Base-by-base conservation (phyloP, 53 echinoderm and acorn worm species). In the Stichopus horrens region DNA sequence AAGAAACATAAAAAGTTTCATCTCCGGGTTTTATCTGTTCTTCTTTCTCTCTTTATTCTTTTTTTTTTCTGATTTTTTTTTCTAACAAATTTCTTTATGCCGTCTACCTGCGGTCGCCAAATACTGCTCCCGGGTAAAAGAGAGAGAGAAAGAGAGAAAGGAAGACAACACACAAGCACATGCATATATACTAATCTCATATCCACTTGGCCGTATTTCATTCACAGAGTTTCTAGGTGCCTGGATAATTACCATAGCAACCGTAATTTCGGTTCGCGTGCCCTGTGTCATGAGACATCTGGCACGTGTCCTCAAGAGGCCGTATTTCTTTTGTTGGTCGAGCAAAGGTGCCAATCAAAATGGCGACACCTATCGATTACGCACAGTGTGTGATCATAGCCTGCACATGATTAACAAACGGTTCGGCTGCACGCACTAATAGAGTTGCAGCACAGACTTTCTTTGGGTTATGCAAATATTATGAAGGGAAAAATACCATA, bases 301-400 rank as follows among this genome's bases (percentile, higher is more conserved):
- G 78, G 53, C 78, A 54, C 78, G 78, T 53, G 78, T 55, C 53
- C 78, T 78, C 53, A 55, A 78, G 78, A 78, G 37, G 37, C 63
- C 63, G 55, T 78, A 78, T 53, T 75, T 55, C 76, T 78, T 78
- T 78, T 78, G 78, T 78, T 78, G 7, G 78, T n/a, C 8, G 76
- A 18, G 55, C 51, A 18, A 78, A 63, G 55, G n/a, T 78, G 78
- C 78, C 78, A 78, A 78, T 78, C 78, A 78, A 78, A 78, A 78
- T 78, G 78, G 78, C 78, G 78, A n/a, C 78, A 54, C 55, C 78
- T 7, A 78, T 78, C 78, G 78, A 78, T 78, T 78, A 78, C 53
- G 53, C 55, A 78, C 78, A 10, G 53, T 37, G 53, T 53, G 78
- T 52, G 78, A 78, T 52, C 18, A 77, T 54, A n/a, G 53, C 10